phyloP scores from a whole-genome alignment of 2,888 invertebrate genomes.

The Tineola bisselliella region DNA sequence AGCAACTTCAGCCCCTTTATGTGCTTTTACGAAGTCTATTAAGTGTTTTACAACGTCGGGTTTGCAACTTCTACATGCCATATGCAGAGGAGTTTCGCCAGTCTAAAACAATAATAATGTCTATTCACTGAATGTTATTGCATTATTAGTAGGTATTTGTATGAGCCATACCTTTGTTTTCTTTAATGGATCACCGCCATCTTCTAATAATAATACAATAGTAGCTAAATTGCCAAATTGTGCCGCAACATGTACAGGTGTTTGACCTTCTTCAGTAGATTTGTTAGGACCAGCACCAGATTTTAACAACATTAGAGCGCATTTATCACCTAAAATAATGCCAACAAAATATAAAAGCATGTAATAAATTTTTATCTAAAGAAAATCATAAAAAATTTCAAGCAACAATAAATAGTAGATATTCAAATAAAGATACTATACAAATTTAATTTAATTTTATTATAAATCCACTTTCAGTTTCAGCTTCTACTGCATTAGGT shows the following conservation, averaged over 20 bases:
- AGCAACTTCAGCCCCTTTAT: conserved; percentile 79
- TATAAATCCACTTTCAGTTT: no score
- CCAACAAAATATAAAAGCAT: no score
- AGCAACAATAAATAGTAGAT: no score
- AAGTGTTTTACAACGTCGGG: conserved; percentile 88
- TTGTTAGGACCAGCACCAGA: conserved; percentile 98
- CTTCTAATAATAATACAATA: conserved; percentile 85
- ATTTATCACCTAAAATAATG: conserved; percentile 60
- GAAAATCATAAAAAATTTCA: no score
- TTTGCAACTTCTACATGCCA: conserved; percentile 88
- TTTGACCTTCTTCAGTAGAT: conserved; percentile 94
- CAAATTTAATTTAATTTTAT: no score
- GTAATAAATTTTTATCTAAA: no score
- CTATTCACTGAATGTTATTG: not conserved
- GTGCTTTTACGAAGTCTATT: conserved; percentile 82
- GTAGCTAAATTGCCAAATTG: conserved; percentile 91
- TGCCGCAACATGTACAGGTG: conserved; percentile 96
- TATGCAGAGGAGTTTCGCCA: conserved; percentile 95
- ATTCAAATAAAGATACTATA: no score
- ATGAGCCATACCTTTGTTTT: conserved; percentile 80
- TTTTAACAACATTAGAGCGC: conserved; percentile 96
- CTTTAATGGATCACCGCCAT: conserved; percentile 91
- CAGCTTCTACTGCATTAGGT: no score
- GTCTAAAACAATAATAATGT: conserved; percentile 60
- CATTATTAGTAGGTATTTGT: not conserved